Percentiles rank a stretch among this genome's conserved stretches.
These are phyloP conservation scores for Naja naja DNA, from an alignment of 2,113 vertebrate genomes.

Conservation along the genomic window DNA sequence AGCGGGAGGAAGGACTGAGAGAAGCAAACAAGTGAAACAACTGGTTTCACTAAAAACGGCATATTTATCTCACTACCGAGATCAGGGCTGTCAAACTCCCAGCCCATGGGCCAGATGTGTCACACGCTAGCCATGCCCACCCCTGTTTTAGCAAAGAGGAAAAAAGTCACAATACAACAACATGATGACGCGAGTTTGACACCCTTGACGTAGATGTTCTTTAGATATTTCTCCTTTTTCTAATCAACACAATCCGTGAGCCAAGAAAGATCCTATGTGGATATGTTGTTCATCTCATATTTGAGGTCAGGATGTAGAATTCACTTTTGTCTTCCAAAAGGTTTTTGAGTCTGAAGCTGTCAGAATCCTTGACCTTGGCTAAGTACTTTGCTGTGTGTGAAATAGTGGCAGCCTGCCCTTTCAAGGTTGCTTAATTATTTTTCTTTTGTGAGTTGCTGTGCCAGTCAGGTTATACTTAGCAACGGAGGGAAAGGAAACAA, in stretches of 20 bases:
- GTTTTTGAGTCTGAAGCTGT: not conserved
- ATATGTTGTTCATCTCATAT: not conserved
- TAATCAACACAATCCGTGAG: not conserved
- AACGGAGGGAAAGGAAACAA: constrained; percentile 60
- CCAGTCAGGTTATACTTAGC: constrained; percentile 64
- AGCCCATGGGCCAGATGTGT: too few species aligned
- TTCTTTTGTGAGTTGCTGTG: constrained; percentile 35
- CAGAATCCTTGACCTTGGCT: not conserved
- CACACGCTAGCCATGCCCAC: too few species aligned
- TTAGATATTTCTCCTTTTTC: not conserved
- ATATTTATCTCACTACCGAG: not conserved
- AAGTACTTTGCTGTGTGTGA: not conserved
- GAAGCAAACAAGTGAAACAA: not conserved
- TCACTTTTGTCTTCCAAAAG: constrained; percentile 2
- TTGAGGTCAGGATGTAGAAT: not conserved
- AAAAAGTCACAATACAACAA: too few species aligned
- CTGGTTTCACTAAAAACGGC: not conserved
- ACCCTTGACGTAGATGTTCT: too few species aligned
- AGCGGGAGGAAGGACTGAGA: not conserved
- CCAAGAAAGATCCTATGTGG: not conserved
- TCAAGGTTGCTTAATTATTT: constrained; percentile 30
- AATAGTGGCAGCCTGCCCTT: constrained; percentile 12
- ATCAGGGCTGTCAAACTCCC: too few species aligned
- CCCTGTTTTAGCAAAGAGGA: too few species aligned
- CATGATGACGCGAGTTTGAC: too few species aligned